Evolutionary conservation across 2,113 vertebrate genomes (phyloP).

Genomic region (Jaculus jaculus): DNA sequence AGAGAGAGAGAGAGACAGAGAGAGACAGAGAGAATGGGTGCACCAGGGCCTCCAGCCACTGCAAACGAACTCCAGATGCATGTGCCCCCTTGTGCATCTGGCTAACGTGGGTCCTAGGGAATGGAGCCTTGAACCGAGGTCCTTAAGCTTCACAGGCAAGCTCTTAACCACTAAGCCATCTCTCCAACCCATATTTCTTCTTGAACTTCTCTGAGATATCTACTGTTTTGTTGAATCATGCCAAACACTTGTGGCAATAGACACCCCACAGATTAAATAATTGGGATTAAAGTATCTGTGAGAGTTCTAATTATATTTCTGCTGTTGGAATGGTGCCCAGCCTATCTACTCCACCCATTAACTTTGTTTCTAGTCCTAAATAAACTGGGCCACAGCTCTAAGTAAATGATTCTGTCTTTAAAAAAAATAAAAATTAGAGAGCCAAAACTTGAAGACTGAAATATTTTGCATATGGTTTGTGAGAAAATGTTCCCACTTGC

Average conservation of each 20-base stretch:
- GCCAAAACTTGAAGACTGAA: constrained; percentile 67
- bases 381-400: constrained; percentile 28
- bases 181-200: no score
- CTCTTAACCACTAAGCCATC: no score
- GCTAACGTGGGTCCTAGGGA: no score
- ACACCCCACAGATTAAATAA: constrained; percentile 64
- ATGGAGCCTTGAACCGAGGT: no score
- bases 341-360: constrained; percentile 21
- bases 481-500: constrained; percentile 70
- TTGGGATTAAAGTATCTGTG: constrained; percentile 63
- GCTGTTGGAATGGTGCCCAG: constrained; percentile 52
- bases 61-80: no score
- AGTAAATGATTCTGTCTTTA: constrained; percentile 38
- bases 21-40: no score
- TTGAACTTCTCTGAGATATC: constrained; percentile 13
- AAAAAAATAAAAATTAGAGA: not conserved
- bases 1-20: no score
- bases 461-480: constrained; percentile 75
- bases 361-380: constrained; percentile 43
- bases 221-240: constrained; percentile 36
- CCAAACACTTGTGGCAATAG: constrained; percentile 60
- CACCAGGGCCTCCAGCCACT: no score
- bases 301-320: constrained; percentile 57
- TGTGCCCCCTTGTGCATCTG: no score
- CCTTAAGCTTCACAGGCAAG: no score